Percentiles rank a stretch among this genome's conserved stretches.
Evolutionary conservation across 2,797 vertebrate species (phyloP).

Genomic region (Lophotriccus pileatus): DNA sequence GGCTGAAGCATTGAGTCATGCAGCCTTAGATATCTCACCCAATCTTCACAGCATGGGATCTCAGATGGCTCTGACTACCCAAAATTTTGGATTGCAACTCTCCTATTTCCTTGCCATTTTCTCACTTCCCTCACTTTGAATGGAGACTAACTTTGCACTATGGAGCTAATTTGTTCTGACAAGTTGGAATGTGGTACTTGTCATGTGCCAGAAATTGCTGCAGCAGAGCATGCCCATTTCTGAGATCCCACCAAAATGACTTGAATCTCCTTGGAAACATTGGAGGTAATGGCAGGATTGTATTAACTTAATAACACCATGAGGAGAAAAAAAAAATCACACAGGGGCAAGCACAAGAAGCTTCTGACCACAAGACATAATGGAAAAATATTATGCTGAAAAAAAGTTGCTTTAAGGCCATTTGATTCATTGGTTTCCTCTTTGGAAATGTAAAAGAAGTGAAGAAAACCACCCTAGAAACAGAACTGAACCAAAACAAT

Average conservation of each 20-base stretch:
- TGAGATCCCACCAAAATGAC: not conserved
- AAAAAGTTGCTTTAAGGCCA: not conserved
- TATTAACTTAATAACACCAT: not conserved
- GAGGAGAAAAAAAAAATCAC: not conserved
- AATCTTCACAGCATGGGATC: not conserved
- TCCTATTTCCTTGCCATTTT: not conserved
- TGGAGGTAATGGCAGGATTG: not conserved
- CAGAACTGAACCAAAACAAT: not conserved
- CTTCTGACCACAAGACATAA: not conserved
- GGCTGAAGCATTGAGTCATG: not conserved
- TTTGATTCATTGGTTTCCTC: not conserved
- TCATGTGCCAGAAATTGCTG: not conserved
- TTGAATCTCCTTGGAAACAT: not conserved
- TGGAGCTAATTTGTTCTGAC: not conserved
- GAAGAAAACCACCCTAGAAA: not conserved
- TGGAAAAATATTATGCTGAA: not conserved
- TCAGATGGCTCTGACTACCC: not conserved
- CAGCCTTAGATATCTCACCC: not conserved
- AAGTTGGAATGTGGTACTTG: not conserved
- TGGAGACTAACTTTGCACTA: not conserved
- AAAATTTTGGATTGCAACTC: not conserved
- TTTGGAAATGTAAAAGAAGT: not conserved
- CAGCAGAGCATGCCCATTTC: not conserved
- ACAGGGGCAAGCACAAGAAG: not conserved
- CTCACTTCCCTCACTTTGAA: not conserved